Evolutionary conservation across 2,113 vertebrate species (phyloP).

Genomic region (Dicentrarchus labrax): DNA sequence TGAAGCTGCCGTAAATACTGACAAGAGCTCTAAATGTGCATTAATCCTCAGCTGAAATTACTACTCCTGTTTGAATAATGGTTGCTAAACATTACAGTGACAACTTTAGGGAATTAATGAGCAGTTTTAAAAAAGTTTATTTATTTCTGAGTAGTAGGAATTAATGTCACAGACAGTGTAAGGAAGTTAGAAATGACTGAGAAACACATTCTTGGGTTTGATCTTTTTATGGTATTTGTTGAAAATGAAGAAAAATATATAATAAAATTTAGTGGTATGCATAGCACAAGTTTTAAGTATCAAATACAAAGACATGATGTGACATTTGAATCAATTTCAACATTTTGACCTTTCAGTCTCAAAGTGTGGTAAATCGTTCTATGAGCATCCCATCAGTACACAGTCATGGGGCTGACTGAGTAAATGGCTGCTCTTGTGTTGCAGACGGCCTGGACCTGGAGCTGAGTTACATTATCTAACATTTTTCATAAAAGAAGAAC

Average conservation of each 20-base stretch:
- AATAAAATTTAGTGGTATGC: no score
- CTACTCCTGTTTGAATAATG: not conserved
- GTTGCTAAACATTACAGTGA: not conserved
- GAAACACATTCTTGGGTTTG: not conserved
- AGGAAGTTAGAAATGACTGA: not conserved
- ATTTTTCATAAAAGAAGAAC: slow-evolving; percentile 34
- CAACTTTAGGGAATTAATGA: not conserved
- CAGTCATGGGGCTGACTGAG: slow-evolving; percentile 28
- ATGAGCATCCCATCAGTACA: slow-evolving; percentile 29
- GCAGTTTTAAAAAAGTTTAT: no score
- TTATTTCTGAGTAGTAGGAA: not conserved
- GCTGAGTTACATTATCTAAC: slow-evolving; percentile 49
- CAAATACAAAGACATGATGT: not conserved
- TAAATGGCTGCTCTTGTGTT: slow-evolving; percentile 29
- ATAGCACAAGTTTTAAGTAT: no score
- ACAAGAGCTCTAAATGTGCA: not conserved
- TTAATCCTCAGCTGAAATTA: not conserved
- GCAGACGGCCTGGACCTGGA: slow-evolving; percentile 11
- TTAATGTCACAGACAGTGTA: not conserved
- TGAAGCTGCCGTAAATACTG: not conserved
- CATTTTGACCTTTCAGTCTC: not conserved
- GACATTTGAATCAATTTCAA: not conserved
- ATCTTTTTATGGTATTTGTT: not conserved
- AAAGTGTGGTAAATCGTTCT: not conserved
- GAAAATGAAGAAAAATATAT: not conserved